Percentiles rank a stretch among this genome's conserved stretches.
Conservation (phyloP, 2,888 invertebrate species). For the Pseudoips prasinana region DNA sequence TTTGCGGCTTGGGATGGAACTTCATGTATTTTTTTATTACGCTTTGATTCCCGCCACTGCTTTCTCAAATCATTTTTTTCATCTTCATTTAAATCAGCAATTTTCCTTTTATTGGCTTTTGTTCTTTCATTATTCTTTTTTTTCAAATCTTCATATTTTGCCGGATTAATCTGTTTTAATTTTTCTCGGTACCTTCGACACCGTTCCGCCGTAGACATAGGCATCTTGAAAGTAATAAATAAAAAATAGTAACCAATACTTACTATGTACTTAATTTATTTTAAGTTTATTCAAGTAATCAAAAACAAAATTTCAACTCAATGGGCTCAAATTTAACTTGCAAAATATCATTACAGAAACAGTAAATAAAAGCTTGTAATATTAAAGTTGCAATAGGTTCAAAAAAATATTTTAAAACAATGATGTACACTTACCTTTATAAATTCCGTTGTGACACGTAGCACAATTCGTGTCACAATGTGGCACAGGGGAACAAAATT, state of each 20-base stretch:
- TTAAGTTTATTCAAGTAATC: no score
- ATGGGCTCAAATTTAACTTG: no score
- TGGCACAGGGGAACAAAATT: no score
- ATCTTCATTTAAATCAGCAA: slow-evolving; percentile 4
- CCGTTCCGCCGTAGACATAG: neutral
- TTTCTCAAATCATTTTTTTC: neutral
- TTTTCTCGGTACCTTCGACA: slow-evolving; percentile 7
- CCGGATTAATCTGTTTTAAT: slow-evolving; percentile 5
- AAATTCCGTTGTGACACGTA: no score
- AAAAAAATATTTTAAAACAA: no score
- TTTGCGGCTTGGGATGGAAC: neutral
- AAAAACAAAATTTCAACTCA: no score
- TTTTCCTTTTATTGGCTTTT: slow-evolving; percentile 1
- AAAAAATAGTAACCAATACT: neutral
- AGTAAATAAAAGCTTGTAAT: no score
- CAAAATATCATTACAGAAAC: no score
- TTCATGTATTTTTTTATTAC: neutral
- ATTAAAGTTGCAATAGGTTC: no score
- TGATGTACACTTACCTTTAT: no score
- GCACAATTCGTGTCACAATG: no score
- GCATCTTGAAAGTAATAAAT: neutral
- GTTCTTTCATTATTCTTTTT: slow-evolving; percentile 1
- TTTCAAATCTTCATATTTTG: slow-evolving; percentile 3
- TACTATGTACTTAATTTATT: no score
- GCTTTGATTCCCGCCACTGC: neutral